These are phyloP conservation scores for Leptinotarsa lineolata DNA, from an alignment of 1,140 invertebrate species.

Conservation along the genomic window DNA sequence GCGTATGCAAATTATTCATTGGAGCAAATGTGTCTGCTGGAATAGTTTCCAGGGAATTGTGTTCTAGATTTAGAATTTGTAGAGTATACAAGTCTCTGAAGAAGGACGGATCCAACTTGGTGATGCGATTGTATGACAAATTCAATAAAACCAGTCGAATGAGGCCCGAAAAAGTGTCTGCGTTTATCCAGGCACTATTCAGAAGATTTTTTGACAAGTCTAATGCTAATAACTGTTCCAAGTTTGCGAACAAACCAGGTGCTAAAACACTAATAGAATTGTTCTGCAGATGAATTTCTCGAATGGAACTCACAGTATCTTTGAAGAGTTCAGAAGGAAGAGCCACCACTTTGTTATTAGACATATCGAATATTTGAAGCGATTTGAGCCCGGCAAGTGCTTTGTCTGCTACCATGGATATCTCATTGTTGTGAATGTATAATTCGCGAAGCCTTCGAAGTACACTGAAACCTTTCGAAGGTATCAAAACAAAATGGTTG, in stretches of 20 bases:
- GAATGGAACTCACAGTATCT: conserved; percentile 75
- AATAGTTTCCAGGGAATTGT: conserved; percentile 79
- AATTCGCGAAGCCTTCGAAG: conserved; percentile 75
- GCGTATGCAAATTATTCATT: conserved; percentile 81
- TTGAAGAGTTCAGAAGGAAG: conserved; percentile 82
- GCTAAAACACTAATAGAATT: conserved; percentile 83
- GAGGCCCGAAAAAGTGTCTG: conserved; percentile 81
- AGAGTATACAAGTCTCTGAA: conserved; percentile 81
- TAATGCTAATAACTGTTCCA: conserved; percentile 82
- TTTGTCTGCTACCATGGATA: conserved; percentile 81
- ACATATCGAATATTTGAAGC: conserved; percentile 80
- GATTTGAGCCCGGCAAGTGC: conserved; percentile 78
- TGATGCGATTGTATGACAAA: conserved; percentile 82
- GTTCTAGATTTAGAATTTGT: conserved; percentile 79
- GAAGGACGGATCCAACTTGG: conserved; percentile 76
- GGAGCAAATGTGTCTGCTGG: conserved; percentile 79
- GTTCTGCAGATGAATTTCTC: conserved; percentile 85
- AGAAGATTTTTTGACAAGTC: conserved; percentile 88
- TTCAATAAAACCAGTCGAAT: conserved; percentile 85
- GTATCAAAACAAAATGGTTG: conserved; percentile 82
- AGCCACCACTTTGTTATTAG: conserved; percentile 84
- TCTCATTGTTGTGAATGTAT: conserved; percentile 82
- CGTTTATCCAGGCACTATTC: conserved; percentile 80
- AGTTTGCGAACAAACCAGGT: conserved; percentile 78
- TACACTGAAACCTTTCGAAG: conserved; percentile 77